phyloP scores from a whole-genome alignment of 2,797 vertebrate genomes.

The Sebastes kiyomatsui region DNA sequence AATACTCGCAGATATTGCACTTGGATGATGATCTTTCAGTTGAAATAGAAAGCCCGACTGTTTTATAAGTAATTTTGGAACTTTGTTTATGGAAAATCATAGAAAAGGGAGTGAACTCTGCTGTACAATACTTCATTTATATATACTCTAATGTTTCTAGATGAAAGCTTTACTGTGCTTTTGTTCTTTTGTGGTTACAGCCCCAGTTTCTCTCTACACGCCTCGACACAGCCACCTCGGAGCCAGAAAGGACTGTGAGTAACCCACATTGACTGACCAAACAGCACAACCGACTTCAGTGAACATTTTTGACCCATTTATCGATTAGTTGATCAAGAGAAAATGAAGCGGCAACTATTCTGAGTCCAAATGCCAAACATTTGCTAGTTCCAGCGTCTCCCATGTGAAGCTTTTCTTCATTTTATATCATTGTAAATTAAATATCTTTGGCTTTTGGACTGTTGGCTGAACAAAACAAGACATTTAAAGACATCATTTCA shows the following conservation, averaged over 20 bases:
- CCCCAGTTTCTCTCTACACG: conserved; percentile 75
- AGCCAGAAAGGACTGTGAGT: conserved; percentile 85
- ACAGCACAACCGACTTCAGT: neutral
- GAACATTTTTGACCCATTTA: neutral
- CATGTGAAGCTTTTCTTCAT: neutral
- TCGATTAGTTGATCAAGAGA: neutral
- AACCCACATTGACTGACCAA: neutral
- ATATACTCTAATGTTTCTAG: neutral
- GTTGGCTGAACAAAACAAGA: neutral
- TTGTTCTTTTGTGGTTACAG: conserved; percentile 65
- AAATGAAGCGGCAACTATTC: neutral
- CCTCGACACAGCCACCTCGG: conserved; percentile 79
- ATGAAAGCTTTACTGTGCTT: conserved; percentile 13
- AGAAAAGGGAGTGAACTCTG: neutral
- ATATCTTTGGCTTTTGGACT: neutral
- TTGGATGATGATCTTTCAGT: neutral
- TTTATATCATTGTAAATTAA: neutral
- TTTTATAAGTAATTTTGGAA: neutral
- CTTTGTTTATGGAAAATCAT: neutral
- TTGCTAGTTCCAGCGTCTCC: neutral
- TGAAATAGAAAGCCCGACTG: neutral
- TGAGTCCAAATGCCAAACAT: neutral
- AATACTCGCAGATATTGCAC: neutral
- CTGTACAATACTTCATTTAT: neutral
- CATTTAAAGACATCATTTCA: neutral